Conservation (phyloP, 1,140 invertebrate genomes). For the Luehdorfia chinensis region DNA sequence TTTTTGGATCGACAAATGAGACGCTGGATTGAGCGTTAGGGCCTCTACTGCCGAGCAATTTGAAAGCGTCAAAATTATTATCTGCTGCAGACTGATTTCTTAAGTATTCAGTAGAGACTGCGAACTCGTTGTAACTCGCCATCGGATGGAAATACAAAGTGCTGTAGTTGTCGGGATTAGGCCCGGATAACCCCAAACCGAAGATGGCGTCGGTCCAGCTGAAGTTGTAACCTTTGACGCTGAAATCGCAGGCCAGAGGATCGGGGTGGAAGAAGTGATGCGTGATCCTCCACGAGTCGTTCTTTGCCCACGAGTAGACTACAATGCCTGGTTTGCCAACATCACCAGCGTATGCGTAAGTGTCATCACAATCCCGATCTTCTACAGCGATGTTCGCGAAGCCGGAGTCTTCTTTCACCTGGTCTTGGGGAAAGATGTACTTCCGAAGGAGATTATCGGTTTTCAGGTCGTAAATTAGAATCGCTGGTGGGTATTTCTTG, state of each 20-base stretch:
- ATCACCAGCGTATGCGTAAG: constrained; percentile 82
- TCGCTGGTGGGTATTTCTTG: constrained; percentile 75
- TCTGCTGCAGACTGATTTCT: constrained; percentile 77
- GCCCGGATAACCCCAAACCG: constrained; percentile 81
- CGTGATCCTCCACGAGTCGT: constrained; percentile 82
- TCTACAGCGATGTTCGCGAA: constrained; percentile 87
- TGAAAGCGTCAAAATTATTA: constrained; percentile 80
- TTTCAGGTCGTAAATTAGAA: constrained; percentile 85
- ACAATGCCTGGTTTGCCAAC: constrained; percentile 81
- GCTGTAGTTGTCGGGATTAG: constrained; percentile 81
- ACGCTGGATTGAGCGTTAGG: constrained; percentile 85
- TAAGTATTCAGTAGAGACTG: constrained; percentile 82
- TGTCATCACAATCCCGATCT: constrained; percentile 82
- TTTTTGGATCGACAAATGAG: constrained; percentile 83
- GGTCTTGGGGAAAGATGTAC: constrained; percentile 79
- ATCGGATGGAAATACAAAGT: constrained; percentile 88
- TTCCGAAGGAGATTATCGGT: constrained; percentile 83
- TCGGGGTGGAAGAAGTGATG: constrained; percentile 85
- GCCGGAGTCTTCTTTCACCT: constrained; percentile 83
- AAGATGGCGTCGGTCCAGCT: constrained; percentile 87
- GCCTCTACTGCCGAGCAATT: constrained; percentile 82
- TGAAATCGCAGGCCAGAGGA: constrained; percentile 83
- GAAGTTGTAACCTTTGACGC: constrained; percentile 84
- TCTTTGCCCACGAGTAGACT: constrained; percentile 83
- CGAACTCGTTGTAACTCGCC: constrained; percentile 84